A percentile compares a stretch with the other conserved stretches of the same genome.
Evolutionary conservation across 2,888 invertebrate genomes (phyloP).

Genomic region (Listrodromus nycthemerus): DNA sequence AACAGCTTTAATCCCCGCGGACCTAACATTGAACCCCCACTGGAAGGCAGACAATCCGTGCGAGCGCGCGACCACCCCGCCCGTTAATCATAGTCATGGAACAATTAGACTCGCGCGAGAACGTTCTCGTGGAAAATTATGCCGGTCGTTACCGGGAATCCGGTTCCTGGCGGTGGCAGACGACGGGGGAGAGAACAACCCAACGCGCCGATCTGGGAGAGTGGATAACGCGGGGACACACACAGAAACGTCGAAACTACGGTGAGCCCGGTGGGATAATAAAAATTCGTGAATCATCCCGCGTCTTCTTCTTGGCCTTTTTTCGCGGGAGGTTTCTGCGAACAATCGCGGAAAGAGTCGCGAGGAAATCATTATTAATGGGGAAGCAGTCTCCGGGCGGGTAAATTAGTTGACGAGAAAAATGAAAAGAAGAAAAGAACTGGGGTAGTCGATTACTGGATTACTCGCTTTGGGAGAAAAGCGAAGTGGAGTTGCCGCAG

Average conservation of each 20-base stretch:
- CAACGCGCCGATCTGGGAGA: conserved; percentile 2
- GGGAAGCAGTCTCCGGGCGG: background rate
- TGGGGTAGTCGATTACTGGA: background rate
- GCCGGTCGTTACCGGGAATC: conserved; percentile 67
- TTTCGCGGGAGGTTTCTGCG: background rate
- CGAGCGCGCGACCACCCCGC: conserved; percentile 31
- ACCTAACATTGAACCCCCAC: background rate
- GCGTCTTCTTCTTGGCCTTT: background rate
- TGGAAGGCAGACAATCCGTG: conserved; percentile 47
- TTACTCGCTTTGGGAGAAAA: background rate
- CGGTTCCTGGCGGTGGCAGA: conserved; percentile 60
- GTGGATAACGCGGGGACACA: conserved; percentile 31
- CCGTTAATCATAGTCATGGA: conserved; percentile 67
- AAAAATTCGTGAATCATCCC: conserved; percentile 8
- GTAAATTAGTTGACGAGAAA: background rate
- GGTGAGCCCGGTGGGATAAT: background rate
- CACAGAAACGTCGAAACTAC: conserved; percentile 3
- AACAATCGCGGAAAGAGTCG: conserved; percentile 20
- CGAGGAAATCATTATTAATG: conserved; percentile 22
- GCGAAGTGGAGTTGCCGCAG: background rate
- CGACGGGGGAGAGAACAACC: conserved; percentile 28
- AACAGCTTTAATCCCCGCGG: conserved; percentile 31
- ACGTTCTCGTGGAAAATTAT: conserved; percentile 67
- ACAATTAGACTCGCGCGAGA: conserved; percentile 66
- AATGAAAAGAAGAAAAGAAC: background rate